Conservation (phyloP, 2,797 vertebrate species). For the Poeciliopsis infans region DNA sequence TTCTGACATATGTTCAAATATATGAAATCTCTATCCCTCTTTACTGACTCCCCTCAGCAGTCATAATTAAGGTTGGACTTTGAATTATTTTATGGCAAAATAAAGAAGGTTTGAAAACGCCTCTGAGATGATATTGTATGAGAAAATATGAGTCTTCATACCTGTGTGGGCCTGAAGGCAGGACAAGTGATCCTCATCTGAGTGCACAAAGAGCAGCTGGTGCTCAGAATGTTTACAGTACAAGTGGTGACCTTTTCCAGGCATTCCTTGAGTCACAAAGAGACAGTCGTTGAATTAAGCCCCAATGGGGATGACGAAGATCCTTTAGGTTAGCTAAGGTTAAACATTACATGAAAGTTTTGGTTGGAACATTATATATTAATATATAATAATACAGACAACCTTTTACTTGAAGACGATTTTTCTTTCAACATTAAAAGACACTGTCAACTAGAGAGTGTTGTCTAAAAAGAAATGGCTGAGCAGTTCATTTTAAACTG, state of each 20-base stretch:
- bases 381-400: neutral
- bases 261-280: conserved; percentile 20
- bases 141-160: conserved; percentile 16
- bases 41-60: conserved; percentile 45
- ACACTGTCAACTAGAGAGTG: neutral
- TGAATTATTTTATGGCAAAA: conserved; percentile 40
- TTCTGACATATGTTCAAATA: conserved; percentile 33
- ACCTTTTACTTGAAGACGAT: neutral
- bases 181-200: conserved; percentile 28
- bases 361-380: neutral
- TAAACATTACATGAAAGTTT: neutral
- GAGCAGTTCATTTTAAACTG: neutral
- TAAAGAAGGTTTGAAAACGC: conserved; percentile 43
- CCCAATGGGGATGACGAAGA: neutral
- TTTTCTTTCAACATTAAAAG: neutral
- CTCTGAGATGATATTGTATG: conserved; percentile 12
- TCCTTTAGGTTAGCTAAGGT: conserved; percentile 1
- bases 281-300: conserved; percentile 24
- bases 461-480: neutral
- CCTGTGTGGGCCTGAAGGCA: conserved; percentile 20
- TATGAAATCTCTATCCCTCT: conserved; percentile 51
- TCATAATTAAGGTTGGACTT: conserved; percentile 45
- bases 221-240: conserved; percentile 31
- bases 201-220: conserved; percentile 30
- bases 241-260: conserved; percentile 31